Percentiles rank a stretch among this genome's conserved stretches.
Evolutionary conservation across 2,113 vertebrate species (phyloP).

Genomic region (Mastomys natalensis): DNA sequence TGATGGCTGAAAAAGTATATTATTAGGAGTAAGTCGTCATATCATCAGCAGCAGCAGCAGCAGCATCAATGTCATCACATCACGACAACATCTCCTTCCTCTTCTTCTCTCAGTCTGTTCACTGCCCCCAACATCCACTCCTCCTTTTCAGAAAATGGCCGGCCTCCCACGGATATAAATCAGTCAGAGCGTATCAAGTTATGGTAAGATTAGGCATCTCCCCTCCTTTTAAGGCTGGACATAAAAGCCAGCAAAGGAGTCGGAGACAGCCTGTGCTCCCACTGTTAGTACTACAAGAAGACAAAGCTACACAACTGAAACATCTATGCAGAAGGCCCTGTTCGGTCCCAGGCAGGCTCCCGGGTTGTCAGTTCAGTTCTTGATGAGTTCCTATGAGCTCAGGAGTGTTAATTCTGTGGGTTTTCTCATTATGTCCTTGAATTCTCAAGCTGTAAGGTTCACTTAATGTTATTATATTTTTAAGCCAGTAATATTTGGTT

Average conservation of each 20-base stretch:
- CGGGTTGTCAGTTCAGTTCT: not conserved
- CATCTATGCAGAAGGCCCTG: not conserved
- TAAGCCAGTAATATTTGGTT: not conserved
- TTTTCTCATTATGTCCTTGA: not conserved
- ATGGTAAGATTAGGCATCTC: not conserved
- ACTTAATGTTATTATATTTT: not conserved
- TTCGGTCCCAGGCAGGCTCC: not conserved
- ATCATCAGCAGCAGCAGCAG: no score
- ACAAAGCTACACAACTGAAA: not conserved
- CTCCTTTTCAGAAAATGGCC: not conserved
- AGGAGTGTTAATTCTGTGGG: no score
- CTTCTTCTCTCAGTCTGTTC: not conserved
- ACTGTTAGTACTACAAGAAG: not conserved
- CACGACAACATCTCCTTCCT: not conserved
- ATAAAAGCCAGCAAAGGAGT: not conserved
- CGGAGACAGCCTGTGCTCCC: not conserved
- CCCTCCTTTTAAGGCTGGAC: not conserved
- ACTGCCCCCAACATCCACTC: not conserved
- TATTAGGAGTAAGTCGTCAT: no score
- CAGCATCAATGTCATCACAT: not conserved
- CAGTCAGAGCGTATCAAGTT: not conserved
- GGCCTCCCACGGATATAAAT: not conserved
- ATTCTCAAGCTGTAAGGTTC: not conserved
- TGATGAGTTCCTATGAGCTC: not conserved
- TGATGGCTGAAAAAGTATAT: not conserved